A percentile compares a stretch with the other conserved stretches of the same genome.
Conservation (phyloP, 2,113 vertebrate species). For the Sebastes schlegelii region DNA sequence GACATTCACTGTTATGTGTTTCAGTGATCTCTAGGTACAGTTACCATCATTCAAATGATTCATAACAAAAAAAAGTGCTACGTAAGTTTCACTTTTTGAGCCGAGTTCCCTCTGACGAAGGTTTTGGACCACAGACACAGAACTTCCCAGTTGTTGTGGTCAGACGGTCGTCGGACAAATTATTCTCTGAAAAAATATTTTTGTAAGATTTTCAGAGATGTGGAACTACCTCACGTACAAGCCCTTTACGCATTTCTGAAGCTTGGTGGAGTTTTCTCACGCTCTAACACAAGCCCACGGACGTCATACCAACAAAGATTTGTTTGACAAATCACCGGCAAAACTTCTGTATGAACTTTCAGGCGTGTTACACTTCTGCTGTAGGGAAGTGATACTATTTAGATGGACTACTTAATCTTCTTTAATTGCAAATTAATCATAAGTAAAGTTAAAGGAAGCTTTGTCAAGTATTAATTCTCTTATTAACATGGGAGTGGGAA, state of each 20-base stretch:
- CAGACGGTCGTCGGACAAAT: neutral
- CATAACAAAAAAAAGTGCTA: neutral
- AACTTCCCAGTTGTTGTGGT: slow-evolving; percentile 48
- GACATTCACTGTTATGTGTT: neutral
- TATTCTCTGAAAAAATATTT: slow-evolving; percentile 31
- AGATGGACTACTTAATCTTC: neutral
- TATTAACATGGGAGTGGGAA: too few species aligned
- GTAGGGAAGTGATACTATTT: neutral
- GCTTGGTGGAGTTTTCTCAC: slow-evolving; percentile 1
- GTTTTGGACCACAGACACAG: slow-evolving; percentile 24
- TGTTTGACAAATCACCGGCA: neutral
- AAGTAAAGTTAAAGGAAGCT: too few species aligned
- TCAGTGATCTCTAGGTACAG: neutral
- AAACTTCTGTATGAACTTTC: neutral
- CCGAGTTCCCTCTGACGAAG: slow-evolving; percentile 50
- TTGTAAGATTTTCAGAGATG: slow-evolving; percentile 28
- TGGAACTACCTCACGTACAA: slow-evolving; percentile 30
- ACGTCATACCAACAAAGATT: neutral
- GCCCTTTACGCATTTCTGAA: neutral
- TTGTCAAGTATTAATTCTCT: too few species aligned
- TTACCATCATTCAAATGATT: slow-evolving; percentile 40
- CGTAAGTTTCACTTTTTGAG: slow-evolving; percentile 60
- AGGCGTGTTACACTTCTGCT: neutral
- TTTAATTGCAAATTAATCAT: too few species aligned
- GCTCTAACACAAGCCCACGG: neutral